phyloP scores from a whole-genome alignment of 1,140 invertebrate genomes.

The Paraescarpia echinospica region DNA sequence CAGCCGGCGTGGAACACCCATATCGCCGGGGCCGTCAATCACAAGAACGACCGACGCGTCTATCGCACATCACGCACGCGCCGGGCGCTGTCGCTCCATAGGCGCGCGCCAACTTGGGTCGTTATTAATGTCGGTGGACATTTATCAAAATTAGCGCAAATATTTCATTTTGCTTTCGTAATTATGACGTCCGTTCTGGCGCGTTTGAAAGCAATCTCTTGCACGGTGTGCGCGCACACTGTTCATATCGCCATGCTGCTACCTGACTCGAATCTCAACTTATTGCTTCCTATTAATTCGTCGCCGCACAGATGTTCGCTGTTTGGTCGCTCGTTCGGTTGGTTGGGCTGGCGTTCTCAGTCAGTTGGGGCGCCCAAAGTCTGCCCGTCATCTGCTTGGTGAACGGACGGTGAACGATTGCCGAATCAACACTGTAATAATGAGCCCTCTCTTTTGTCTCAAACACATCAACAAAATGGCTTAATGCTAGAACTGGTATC shows the following conservation, averaged over 20 bases:
- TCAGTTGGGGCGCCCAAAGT: background rate
- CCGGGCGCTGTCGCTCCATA: background rate
- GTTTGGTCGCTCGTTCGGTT: background rate
- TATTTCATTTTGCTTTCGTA: constrained; percentile 6
- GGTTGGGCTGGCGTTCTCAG: background rate
- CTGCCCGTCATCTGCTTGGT: background rate
- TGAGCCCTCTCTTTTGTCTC: too few relatives aligned
- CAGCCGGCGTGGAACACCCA: background rate
- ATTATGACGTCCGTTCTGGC: background rate
- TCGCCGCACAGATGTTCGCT: background rate
- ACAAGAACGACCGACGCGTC: background rate
- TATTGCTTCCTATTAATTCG: background rate
- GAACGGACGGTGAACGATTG: background rate
- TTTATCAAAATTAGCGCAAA: background rate
- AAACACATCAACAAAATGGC: too few relatives aligned
- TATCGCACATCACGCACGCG: background rate
- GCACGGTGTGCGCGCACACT: background rate
- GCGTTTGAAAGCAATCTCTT: background rate
- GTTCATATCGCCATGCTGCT: background rate
- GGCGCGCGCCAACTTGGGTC: background rate
- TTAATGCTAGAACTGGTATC: too few relatives aligned
- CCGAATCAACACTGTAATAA: background rate
- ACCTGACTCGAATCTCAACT: constrained; percentile 4
- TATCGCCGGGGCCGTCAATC: background rate
- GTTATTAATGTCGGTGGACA: background rate